Evolutionary conservation across 2,888 invertebrate species (phyloP), one percentile per base, ranked within the genome.

Genomic region (Lasius fuliginosus): DNA sequence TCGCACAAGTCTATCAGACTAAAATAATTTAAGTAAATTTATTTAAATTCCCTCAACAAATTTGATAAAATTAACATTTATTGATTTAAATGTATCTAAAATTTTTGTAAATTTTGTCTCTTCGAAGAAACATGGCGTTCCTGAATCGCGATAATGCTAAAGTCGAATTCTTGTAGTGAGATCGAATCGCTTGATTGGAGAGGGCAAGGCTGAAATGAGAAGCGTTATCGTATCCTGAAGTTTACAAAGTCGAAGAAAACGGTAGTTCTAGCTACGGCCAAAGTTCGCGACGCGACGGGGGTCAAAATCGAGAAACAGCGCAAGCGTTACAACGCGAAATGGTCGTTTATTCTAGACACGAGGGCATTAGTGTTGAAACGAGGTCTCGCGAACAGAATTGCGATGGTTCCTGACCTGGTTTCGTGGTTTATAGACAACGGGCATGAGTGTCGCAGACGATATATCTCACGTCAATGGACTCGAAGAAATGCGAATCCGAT

Each of bases 291-390:
- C 69, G 15, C 11, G 53, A 53, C 8, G 46, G 4, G 33, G n/a
- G 40, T 60, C 46, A 60, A 81, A 81, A 71, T 49, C 27, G 73
- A 36, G 46, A n/a, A 71, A 46, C 36, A 42, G 46, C n/a, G 42
- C 42, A 27, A 67, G 6, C 5, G 42, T 58, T 56, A n/a, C 33
- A 33, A 33, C 11, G 18, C 27, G 23, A 71, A 3, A 74, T 71
- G 12, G 12, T 33, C 18, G 11, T 81, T 71, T 71, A 81, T 81
- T 71, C 27, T 27, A 46, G 79, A 8, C 79, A 71, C 60, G 71
- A 58, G 33, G 69, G 33, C n/a, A 36, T 53, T 33, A 42, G 12
- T 65, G 49, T 77, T 56, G 58, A 33, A 60, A 71, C 12, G 71
- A 6, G 46, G 5, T 71, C 36, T 81, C 36, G 23, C 46, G 60